Conservation (phyloP, 2,797 vertebrate species). For the Novumbra hubbsi region DNA sequence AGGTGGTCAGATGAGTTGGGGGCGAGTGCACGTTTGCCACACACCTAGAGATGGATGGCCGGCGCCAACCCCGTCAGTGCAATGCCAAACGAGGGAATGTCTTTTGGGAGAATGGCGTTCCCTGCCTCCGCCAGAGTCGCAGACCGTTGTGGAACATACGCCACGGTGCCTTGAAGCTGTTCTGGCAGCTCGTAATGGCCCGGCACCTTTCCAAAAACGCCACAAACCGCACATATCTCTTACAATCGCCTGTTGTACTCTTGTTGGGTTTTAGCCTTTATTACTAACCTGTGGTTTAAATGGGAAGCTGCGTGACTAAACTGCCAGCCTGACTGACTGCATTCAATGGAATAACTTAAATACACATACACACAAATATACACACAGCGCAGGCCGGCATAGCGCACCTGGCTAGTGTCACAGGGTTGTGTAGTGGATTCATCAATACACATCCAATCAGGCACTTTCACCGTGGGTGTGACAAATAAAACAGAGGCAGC, state of each 20-base stretch:
- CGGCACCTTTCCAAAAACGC: neutral
- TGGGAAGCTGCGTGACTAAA: neutral
- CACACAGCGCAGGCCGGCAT: neutral
- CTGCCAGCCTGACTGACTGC: neutral
- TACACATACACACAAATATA: slow-evolving; percentile 5
- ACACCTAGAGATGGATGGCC: too few relatives aligned
- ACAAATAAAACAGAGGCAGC: slow-evolving; percentile 29
- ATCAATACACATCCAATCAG: slow-evolving; percentile 11
- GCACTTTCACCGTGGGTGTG: slow-evolving; percentile 42
- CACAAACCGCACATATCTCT: slow-evolving; percentile 14
- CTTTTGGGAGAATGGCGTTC: too few relatives aligned
- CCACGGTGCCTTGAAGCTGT: too few relatives aligned
- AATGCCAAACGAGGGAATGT: too few relatives aligned
- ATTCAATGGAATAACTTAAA: slow-evolving; percentile 45
- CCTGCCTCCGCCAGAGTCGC: too few relatives aligned
- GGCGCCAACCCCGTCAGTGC: too few relatives aligned
- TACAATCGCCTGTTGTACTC: neutral
- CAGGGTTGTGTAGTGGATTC: slow-evolving; percentile 43
- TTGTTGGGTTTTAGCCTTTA: neutral
- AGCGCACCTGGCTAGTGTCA: slow-evolving; percentile 31
- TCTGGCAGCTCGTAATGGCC: too few relatives aligned
- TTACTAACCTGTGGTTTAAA: neutral
- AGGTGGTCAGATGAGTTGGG: too few relatives aligned
- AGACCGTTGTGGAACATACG: too few relatives aligned
- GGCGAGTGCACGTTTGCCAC: too few relatives aligned